phyloP scores from a whole-genome alignment of 2,797 vertebrate genomes.

The Acestrorhynchus altus region DNA sequence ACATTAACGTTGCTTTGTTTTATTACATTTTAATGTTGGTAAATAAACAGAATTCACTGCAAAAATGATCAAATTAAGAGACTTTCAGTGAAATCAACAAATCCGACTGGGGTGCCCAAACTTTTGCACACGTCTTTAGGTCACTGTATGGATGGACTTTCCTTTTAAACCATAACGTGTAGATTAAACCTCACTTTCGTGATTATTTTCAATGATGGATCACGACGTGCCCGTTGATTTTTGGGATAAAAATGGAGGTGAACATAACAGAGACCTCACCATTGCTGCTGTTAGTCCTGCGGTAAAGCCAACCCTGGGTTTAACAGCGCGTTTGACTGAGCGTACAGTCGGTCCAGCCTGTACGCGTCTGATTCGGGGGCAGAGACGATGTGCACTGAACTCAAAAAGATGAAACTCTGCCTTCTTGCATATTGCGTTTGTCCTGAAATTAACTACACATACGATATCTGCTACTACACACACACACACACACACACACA shows the following conservation, averaged over 20 bases:
- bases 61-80: too few species aligned
- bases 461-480: conserved; percentile 44
- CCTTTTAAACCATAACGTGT: too few species aligned
- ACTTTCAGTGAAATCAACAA: too few species aligned
- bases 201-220: too few species aligned
- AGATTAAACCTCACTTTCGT: too few species aligned
- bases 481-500: conserved; percentile 42
- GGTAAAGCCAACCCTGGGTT: conserved; percentile 21
- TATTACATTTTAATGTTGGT: too few species aligned
- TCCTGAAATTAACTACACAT: conserved; percentile 56
- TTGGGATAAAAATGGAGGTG: not conserved
- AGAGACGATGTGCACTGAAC: conserved; percentile 38
- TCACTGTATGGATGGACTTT: too few species aligned
- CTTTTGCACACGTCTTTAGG: too few species aligned
- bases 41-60: too few species aligned
- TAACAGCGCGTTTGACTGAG: conserved; percentile 18
- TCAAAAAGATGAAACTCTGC: conserved; percentile 56
- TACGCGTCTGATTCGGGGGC: not conserved
- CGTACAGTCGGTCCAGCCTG: not conserved
- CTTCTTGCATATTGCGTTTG: conserved; percentile 74
- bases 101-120: too few species aligned
- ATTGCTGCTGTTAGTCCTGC: not conserved
- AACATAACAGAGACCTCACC: not conserved
- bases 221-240: not conserved
- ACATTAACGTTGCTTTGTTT: too few species aligned